phyloP scores from a whole-genome alignment of 2,113 vertebrate species.

The Dryoscopus gambensis region DNA sequence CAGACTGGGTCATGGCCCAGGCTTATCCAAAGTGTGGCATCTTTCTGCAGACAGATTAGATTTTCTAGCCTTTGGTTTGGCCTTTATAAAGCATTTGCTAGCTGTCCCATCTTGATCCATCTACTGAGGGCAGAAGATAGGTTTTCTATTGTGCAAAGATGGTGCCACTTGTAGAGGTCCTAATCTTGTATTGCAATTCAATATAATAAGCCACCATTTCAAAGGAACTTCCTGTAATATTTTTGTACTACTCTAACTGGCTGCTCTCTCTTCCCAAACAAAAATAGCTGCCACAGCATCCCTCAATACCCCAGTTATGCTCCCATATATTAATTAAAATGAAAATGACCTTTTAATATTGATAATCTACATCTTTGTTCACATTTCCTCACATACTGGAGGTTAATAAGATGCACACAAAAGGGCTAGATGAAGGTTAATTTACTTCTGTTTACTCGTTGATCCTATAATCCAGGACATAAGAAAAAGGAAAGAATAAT shows the following conservation, averaged over 20 bases:
- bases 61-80: not conserved
- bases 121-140: not conserved
- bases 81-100: not conserved
- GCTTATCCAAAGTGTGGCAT: not conserved
- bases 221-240: not conserved
- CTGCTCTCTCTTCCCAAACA: not conserved
- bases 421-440: not conserved
- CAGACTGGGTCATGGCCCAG: not conserved
- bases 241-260: not conserved
- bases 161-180: not conserved
- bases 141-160: not conserved
- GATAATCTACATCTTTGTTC: not conserved
- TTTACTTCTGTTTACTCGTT: not conserved
- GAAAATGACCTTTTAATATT: conserved; percentile 5
- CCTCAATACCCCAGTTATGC: not conserved
- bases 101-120: not conserved
- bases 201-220: not conserved
- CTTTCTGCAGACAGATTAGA: not conserved
- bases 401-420: not conserved
- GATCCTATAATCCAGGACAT: not conserved
- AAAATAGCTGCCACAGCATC: not conserved
- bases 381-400: not conserved
- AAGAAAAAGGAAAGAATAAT: not conserved
- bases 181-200: not conserved
- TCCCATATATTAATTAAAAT: not conserved